A percentile compares a stretch with the other conserved stretches of the same genome.
These are phyloP conservation scores for Monopis laevigella DNA, from an alignment of 2,888 invertebrate genomes.

Conservation along the genomic window DNA sequence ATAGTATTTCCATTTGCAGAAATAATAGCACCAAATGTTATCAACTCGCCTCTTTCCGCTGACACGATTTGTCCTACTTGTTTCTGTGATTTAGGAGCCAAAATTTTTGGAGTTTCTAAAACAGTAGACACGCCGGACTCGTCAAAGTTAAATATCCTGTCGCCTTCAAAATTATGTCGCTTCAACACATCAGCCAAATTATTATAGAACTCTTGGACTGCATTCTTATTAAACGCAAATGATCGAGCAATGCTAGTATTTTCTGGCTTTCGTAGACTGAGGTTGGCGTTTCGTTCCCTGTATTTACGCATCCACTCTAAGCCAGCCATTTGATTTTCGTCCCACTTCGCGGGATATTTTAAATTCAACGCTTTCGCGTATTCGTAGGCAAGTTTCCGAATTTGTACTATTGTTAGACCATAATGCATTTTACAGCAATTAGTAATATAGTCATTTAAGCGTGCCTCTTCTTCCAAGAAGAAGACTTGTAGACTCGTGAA, in stretches of 20 bases:
- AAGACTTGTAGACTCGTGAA: constrained; percentile 20
- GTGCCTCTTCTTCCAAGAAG: constrained; percentile 19
- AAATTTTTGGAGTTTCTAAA: neutral
- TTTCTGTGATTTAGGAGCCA: too few species aligned
- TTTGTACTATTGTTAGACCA: constrained; percentile 20
- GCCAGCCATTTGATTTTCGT: constrained; percentile 15
- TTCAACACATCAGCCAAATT: neutral
- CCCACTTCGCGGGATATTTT: constrained; percentile 20
- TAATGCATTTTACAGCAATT: constrained; percentile 19
- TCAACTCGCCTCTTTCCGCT: too few species aligned
- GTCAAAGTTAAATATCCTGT: neutral
- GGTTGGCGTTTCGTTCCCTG: constrained; percentile 7
- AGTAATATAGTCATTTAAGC: constrained; percentile 17
- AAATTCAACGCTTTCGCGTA: constrained; percentile 20
- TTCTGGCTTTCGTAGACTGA: too few species aligned
- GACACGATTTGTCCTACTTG: too few species aligned
- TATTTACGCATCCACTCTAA: constrained; percentile 9
- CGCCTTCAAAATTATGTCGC: too few species aligned
- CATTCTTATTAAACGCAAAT: neutral
- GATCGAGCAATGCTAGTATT: neutral
- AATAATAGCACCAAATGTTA: too few species aligned
- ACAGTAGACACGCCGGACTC: neutral
- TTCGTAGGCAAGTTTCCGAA: constrained; percentile 19
- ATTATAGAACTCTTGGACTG: neutral
- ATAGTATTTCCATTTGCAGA: too few species aligned